phyloP scores from a whole-genome alignment of 2,888 invertebrate genomes.

The Theodoxus fluviatilis region DNA sequence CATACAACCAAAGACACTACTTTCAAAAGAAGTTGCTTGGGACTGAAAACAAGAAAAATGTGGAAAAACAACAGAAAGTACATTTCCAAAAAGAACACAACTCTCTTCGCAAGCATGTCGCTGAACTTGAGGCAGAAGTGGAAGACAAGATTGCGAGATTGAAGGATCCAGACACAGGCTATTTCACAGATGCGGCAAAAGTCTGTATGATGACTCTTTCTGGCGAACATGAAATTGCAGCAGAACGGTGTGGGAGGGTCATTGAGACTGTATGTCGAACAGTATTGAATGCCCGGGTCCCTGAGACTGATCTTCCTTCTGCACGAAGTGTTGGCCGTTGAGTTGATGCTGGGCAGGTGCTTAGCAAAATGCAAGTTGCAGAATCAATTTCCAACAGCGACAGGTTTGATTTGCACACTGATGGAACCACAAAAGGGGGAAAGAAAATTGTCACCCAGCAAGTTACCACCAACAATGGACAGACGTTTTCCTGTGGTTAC shows the following conservation, averaged over 20 bases:
- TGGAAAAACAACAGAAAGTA: no score
- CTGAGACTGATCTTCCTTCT: neutral
- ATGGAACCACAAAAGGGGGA: neutral
- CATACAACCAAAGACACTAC: no score
- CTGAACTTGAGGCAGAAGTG: no score
- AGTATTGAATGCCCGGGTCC: neutral
- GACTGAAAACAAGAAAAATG: no score
- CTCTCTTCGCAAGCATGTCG: no score
- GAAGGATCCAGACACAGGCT: slow-evolving; percentile 16
- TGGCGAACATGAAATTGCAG: neutral
- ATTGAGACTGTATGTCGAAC: slow-evolving; percentile 8
- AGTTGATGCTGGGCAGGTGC: neutral
- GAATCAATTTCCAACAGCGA: neutral
- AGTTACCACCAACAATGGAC: neutral
- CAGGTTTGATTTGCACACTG: neutral
- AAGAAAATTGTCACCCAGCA: slow-evolving; percentile 7
- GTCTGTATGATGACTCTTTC: no score
- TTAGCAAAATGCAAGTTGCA: neutral
- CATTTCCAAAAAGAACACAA: no score
- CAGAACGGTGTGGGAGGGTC: neutral
- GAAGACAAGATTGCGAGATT: neutral
- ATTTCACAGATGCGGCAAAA: neutral
- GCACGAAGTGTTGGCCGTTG: neutral
- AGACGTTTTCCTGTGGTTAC: neutral
- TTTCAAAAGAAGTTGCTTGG: no score